These are phyloP conservation scores for Sinopyrophorus schimmeli DNA, from an alignment of 2,888 invertebrate species.

Conservation along the genomic window DNA sequence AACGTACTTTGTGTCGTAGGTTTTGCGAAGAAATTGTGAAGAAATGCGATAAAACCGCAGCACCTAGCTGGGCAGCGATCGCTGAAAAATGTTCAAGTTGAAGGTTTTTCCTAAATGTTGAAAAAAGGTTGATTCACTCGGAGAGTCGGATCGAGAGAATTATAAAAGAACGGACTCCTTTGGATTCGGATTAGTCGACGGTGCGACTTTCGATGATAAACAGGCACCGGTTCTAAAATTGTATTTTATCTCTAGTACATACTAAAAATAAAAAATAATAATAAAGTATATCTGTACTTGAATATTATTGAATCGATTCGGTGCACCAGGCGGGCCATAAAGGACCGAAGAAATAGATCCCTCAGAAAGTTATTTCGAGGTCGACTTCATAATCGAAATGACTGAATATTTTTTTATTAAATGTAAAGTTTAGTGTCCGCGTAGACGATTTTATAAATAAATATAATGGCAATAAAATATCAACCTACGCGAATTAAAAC, in stretches of 20 bases:
- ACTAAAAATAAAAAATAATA: conserved; percentile 28
- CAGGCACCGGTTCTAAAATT: conserved; percentile 19
- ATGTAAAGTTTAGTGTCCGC: conserved; percentile 18
- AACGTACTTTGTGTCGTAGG: too few species aligned
- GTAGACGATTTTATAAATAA: conserved; percentile 14
- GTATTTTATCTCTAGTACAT: conserved; percentile 18
- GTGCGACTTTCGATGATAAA: conserved; percentile 19
- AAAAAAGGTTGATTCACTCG: conserved; percentile 14
- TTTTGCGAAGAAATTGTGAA: too few species aligned
- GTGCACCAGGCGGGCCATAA: conserved; percentile 2
- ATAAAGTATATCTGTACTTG: too few species aligned
- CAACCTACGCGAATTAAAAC: conserved; percentile 13
- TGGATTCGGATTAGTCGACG: conserved; percentile 20
- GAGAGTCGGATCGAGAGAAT: conserved; percentile 8
- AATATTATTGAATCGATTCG: conserved; percentile 8
- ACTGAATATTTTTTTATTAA: conserved; percentile 1
- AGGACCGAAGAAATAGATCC: not conserved
- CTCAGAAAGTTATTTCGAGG: not conserved
- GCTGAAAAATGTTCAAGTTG: conserved; percentile 5
- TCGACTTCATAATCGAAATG: conserved; percentile 1
- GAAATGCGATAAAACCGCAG: too few species aligned
- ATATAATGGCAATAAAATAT: conserved; percentile 28
- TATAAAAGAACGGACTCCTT: conserved; percentile 19
- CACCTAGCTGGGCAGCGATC: too few species aligned
- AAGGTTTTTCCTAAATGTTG: conserved; percentile 9